These are phyloP conservation scores for Phenacoccus solenopsis DNA, from an alignment of 1,140 invertebrate genomes.

Conservation along the genomic window DNA sequence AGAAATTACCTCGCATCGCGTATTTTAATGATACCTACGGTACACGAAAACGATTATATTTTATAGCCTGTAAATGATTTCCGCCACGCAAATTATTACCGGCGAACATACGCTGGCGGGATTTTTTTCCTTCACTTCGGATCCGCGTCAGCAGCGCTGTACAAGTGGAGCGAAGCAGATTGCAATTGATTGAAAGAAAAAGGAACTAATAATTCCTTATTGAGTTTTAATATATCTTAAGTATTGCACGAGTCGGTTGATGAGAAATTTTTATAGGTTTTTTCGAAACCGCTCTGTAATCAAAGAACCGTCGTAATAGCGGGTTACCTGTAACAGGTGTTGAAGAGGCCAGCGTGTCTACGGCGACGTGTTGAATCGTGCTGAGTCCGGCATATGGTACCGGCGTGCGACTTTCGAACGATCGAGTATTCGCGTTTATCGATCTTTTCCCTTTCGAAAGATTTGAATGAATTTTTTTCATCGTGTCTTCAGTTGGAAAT, in stretches of 20 bases:
- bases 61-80: neutral
- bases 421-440: no score
- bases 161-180: neutral
- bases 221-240: neutral
- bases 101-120: neutral
- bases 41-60: neutral
- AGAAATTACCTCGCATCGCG: neutral
- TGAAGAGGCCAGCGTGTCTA: neutral
- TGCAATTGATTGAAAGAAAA: neutral
- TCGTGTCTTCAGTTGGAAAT: no score
- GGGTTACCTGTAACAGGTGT: neutral
- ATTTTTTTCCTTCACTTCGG: neutral
- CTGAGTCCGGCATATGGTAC: no score
- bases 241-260: neutral
- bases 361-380: neutral
- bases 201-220: neutral
- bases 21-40: neutral
- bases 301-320: neutral
- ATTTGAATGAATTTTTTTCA: no score
- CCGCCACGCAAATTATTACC: neutral
- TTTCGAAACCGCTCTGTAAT: conserved; percentile 1
- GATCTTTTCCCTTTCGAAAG: no score
- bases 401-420: no score
- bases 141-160: no score
- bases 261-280: conserved; percentile 3